These are phyloP conservation scores for Cirrhinus mrigala DNA, from an alignment of 2,797 vertebrate genomes.

Conservation along the genomic window DNA sequence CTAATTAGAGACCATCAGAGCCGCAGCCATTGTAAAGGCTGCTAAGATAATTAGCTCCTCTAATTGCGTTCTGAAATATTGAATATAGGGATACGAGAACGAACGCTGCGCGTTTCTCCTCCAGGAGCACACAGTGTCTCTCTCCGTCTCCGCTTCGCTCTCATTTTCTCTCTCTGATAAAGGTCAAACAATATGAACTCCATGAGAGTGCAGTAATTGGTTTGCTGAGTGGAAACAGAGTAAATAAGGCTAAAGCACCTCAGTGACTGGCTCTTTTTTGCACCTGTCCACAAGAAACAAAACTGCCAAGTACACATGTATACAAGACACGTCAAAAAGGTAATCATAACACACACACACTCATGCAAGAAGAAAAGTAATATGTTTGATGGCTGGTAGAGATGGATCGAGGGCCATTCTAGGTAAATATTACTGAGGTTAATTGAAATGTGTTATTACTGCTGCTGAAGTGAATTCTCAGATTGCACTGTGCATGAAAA, in stretches of 20 bases:
- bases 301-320: not conserved
- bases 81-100: constrained; percentile 52
- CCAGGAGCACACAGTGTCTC: not conserved
- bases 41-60: constrained; percentile 53
- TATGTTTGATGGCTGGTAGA: constrained; percentile 12
- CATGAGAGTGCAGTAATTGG: constrained; percentile 57
- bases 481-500: not conserved
- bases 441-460: constrained; percentile 12
- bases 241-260: constrained; percentile 50
- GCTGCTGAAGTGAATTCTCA: not conserved
- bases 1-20: constrained; percentile 61
- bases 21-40: constrained; percentile 36
- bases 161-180: constrained; percentile 49
- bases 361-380: not conserved
- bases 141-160: not conserved
- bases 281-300: constrained; percentile 8
- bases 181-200: constrained; percentile 59
- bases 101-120: constrained; percentile 32
- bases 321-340: not conserved
- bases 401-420: not conserved
- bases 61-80: constrained; percentile 59
- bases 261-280: constrained; percentile 26
- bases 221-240: constrained; percentile 50
- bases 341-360: constrained; percentile 17
- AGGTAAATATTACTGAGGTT: constrained; percentile 20